Evolutionary conservation across 2,113 vertebrate genomes (phyloP), one percentile per base, ranked within the genome.

Genomic region (Colossoma macropomum): DNA sequence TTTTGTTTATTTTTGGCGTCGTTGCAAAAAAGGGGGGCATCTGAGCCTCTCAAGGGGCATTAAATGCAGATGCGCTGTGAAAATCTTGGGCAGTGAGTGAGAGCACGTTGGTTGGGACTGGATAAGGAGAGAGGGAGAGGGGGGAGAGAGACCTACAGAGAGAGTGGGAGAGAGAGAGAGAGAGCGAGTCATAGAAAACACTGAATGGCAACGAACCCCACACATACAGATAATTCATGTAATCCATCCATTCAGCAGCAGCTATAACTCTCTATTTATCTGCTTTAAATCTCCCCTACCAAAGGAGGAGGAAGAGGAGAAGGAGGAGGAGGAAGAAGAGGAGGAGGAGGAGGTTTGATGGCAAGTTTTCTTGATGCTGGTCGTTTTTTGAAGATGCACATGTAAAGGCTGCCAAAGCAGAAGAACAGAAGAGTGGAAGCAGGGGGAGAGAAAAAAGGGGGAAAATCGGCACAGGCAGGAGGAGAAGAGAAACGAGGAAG

Each of bases 121-220:
- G 81, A 82, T 66, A 50, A 79, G 77, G 79, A 77, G 74, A 52
- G 50, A 52, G 70, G 28, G 71, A 56, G 54, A 25, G 59, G 1
- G 21, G 71, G 78, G 72, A 86, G 85, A 34, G 16, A 19, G 50
- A 45, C 1, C 1, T 4, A 45, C 4, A 45, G 41, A 11, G 41
- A 6, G 41, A 45, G 41, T 1, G 41, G 10, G 4, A 45, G 41
- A 45, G 41, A 45, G 69, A 87, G 85, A 50, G 45, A 50, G 45
- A 5, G 45, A 52, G 69, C 28, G 70, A 52, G 23, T 38, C 41
- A 70, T 70, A 72, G 71, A 72, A 79, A 2, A 72, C 54, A 62
- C 87, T 87, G 87, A 90, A 90, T 90, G 89, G 89, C 88, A 87
- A 73, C 80, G 87, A 54, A 85, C 45, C 78, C 32, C 83, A 84